These are phyloP conservation scores for Hoplodrina ambigua DNA, from an alignment of 2,888 invertebrate species.

Conservation along the genomic window DNA sequence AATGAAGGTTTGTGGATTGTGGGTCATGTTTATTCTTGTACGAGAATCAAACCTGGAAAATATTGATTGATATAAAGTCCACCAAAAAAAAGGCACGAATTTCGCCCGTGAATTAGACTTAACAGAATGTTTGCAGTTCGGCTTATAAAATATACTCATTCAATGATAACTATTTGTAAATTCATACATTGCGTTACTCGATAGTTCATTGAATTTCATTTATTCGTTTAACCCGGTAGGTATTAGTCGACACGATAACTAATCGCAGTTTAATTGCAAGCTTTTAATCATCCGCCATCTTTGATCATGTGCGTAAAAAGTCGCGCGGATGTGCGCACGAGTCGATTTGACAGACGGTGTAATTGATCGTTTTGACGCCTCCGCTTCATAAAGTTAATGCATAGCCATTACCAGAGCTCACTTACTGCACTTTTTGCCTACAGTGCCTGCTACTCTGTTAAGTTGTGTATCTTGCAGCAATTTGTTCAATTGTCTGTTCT, in stretches of 20 bases:
- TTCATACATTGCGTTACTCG: conserved; percentile 2
- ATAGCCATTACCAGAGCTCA: conserved; percentile 35
- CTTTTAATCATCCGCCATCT: conserved; percentile 50
- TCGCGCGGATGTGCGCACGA: conserved; percentile 46
- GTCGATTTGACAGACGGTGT: conserved; percentile 54
- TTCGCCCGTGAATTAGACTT: background rate
- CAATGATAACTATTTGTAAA: conserved; percentile 9
- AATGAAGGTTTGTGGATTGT: background rate
- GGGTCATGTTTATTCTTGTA: background rate
- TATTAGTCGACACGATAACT: conserved; percentile 38
- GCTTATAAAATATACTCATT: conserved; percentile 25
- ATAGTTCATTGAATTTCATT: conserved; percentile 31
- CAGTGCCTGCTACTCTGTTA: conserved; percentile 48
- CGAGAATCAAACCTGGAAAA: background rate
- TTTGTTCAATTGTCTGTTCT: conserved; percentile 60
- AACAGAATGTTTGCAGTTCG: conserved; percentile 11
- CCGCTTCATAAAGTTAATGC: conserved; percentile 47
- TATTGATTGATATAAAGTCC: too few relatives aligned
- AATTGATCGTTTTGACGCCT: conserved; percentile 55
- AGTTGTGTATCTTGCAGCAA: conserved; percentile 58
- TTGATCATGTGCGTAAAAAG: conserved; percentile 48
- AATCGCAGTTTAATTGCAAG: conserved; percentile 49
- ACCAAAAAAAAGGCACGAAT: background rate
- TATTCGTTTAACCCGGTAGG: conserved; percentile 23
- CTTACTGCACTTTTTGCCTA: conserved; percentile 42